Percentiles rank a stretch among this genome's conserved stretches.
phyloP scores from a whole-genome alignment of 2,113 vertebrate species.

The Ptilonorhynchus violaceus region DNA sequence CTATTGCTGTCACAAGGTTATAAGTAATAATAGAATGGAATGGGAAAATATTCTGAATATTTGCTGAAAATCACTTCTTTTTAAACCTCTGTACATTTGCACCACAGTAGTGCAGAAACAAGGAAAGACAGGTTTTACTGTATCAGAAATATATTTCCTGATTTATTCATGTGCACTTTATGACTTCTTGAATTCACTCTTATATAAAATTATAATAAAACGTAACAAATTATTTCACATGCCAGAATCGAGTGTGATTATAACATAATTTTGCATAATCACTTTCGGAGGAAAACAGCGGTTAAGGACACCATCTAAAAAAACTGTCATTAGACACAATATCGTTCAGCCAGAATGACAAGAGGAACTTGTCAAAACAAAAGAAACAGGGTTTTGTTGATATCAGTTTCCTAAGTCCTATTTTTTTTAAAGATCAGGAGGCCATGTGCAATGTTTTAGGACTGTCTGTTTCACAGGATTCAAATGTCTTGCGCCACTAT shows the following conservation, averaged over 20 bases:
- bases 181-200: constrained; percentile 19
- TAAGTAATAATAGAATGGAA: constrained; percentile 50
- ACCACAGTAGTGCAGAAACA: neutral
- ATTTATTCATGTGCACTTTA: constrained; percentile 29
- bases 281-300: constrained; percentile 25
- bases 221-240: constrained; percentile 54
- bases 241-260: constrained; percentile 32
- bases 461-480: neutral
- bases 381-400: neutral
- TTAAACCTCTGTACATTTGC: neutral
- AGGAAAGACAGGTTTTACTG: neutral
- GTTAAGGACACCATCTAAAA: constrained; percentile 30
- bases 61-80: constrained; percentile 44
- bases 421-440: neutral
- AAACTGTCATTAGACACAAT: neutral
- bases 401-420: neutral
- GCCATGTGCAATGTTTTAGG: neutral
- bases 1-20: constrained; percentile 34
- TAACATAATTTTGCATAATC: constrained; percentile 49
- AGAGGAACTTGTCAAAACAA: constrained; percentile 1
- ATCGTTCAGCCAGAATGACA: constrained; percentile 35
- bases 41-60: constrained; percentile 30
- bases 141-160: constrained; percentile 42
- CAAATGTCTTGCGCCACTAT: neutral
- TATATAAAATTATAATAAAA: constrained; percentile 34